These are phyloP conservation scores for Amazonetta brasiliensis DNA, from an alignment of 2,797 vertebrate genomes.

Conservation along the genomic window DNA sequence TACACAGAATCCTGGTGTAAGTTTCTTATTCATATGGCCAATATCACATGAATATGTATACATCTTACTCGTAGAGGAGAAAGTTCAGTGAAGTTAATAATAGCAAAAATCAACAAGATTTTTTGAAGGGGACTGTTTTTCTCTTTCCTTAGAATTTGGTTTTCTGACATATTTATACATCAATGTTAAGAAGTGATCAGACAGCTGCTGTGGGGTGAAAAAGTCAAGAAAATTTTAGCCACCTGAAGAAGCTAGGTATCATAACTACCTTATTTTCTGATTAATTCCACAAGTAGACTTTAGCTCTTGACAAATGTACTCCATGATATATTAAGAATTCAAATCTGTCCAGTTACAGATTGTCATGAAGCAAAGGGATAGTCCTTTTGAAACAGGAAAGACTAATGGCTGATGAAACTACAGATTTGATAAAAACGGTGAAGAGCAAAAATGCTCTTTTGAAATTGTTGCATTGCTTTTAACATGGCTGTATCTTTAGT, in stretches of 20 bases:
- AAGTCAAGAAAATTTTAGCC: not conserved
- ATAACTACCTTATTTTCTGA: not conserved
- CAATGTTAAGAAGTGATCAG: not conserved
- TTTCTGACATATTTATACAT: not conserved
- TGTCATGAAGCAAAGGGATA: not conserved
- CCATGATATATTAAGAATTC: not conserved
- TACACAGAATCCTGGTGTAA: not conserved
- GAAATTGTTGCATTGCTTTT: not conserved
- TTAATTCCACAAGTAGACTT: not conserved
- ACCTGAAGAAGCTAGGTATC: not conserved
- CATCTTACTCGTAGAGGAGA: not conserved
- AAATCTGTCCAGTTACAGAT: not conserved
- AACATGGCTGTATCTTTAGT: not conserved
- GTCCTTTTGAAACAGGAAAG: not conserved
- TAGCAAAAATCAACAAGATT: accelerated
- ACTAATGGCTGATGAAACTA: not conserved
- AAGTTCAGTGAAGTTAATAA: not conserved
- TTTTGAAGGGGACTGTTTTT: accelerated
- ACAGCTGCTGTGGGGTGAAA: not conserved
- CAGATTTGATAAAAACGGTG: not conserved
- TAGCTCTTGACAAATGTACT: not conserved
- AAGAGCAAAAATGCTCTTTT: not conserved
- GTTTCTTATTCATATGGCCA: not conserved
- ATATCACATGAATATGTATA: not conserved
- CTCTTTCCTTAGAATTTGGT: not conserved